Conservation (phyloP, 2,113 vertebrate species). For the Coracopsis vasa region DNA sequence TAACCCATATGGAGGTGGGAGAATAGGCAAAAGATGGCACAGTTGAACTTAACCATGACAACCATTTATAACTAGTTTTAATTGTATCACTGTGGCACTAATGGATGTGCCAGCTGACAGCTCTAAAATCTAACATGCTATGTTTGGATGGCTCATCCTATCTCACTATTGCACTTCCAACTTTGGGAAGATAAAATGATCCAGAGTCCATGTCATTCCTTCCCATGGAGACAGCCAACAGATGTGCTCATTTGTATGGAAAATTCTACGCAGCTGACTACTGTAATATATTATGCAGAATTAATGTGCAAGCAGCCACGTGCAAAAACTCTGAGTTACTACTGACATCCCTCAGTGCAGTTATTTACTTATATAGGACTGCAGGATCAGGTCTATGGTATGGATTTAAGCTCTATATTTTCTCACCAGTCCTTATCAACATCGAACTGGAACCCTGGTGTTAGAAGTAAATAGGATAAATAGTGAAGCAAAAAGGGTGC, state of each 20-base stretch:
- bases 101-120: background rate
- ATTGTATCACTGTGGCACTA: background rate
- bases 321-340: conserved; percentile 11
- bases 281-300: conserved; percentile 9
- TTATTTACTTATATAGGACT: conserved; percentile 1
- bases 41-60: background rate
- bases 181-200: background rate
- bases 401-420: conserved; percentile 1
- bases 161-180: background rate
- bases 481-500: background rate
- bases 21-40: background rate
- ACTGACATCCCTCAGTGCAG: background rate
- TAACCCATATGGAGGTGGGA: background rate
- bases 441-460: background rate
- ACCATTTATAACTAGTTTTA: background rate
- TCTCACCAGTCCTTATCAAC: background rate
- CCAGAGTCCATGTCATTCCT: background rate
- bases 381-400: background rate
- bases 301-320: background rate
- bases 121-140: background rate
- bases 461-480: background rate
- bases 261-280: background rate
- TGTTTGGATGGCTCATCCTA: background rate
- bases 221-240: conserved; percentile 15
- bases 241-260: conserved; percentile 9